Evolutionary conservation across 2,113 vertebrate genomes (phyloP).

Genomic region (Ramphastos sulfuratus): DNA sequence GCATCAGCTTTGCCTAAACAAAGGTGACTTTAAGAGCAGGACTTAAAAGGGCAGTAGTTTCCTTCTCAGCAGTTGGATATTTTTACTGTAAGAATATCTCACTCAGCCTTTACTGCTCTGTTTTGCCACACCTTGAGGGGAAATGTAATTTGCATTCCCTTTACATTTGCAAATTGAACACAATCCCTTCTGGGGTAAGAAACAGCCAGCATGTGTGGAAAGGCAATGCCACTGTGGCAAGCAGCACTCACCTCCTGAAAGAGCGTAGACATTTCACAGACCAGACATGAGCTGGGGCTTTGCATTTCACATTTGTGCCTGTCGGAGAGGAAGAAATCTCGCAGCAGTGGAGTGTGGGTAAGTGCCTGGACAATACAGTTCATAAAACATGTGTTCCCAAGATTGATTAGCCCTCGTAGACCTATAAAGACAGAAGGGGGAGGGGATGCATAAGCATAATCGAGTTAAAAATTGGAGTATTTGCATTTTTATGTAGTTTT

Average conservation of each 20-base stretch:
- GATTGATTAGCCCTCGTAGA: slow-evolving; percentile 96
- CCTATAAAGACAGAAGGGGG: slow-evolving; percentile 75
- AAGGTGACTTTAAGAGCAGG: neutral
- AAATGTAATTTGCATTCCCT: neutral
- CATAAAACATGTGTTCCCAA: slow-evolving; percentile 99
- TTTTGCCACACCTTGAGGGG: neutral
- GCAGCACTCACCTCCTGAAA: slow-evolving; percentile 91
- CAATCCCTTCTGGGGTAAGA: neutral
- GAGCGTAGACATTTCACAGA: slow-evolving; percentile 98
- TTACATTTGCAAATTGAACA: neutral
- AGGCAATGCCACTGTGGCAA: neutral
- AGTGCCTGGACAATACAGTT: slow-evolving; percentile 98
- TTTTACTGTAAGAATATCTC: neutral
- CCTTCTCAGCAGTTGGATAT: neutral
- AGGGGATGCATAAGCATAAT: slow-evolving; percentile 24
- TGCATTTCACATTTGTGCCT: slow-evolving; percentile 98
- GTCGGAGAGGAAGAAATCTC: slow-evolving; percentile 98
- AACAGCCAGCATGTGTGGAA: neutral
- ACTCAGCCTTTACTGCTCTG: neutral
- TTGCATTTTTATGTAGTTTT: slow-evolving; percentile 35
- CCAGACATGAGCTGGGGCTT: slow-evolving; percentile 96
- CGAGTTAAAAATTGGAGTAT: neutral
- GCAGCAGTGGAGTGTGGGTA: slow-evolving; percentile 95
- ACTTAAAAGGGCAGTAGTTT: neutral
- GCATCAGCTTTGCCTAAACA: slow-evolving; percentile 22